Base-by-base conservation (phyloP, 2,113 vertebrate genomes). In the Montifringilla adamsi region DNA sequence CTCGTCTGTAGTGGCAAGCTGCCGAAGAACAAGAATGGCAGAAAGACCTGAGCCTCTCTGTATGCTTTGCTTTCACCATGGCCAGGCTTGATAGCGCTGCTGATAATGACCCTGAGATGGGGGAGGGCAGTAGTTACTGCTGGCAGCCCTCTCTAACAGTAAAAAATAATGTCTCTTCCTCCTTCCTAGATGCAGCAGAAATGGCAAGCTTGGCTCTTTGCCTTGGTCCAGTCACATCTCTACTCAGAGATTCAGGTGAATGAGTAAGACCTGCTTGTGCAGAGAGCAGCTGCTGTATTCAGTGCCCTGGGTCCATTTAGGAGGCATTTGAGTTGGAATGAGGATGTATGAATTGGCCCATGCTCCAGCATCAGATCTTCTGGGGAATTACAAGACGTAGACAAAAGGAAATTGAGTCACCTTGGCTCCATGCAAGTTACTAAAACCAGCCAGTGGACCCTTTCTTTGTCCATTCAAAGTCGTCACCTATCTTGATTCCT, bases 171-270 rank as follows among this genome's bases (percentile, higher is more conserved):
- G 37, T 69, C 50, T 86, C 86, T 83, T 92, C 64, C 72, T 81
- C 76, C 56, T 95, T 88, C 72, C 46, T 66, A 64, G 80, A 77
- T 80, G 87, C 76, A 89, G 89, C 79, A 66, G 50, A 85, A 92
- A 70, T 77, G 83, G 68, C 53, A 95, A 74, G n/a, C 75, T 92
- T 95, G 93, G 87, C 83, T 74, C 64, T 77, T 69, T 81, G 89
- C 91, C 93, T 84, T 62, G 46, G 59, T 41, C 72, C 73, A 58
- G 87, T 35, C 73, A 55, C 46, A 50, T 66, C 63, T 77, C 59
- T 67, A 23, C 80, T 87, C 59, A 84, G 82, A 92, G 39, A 73
- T 89, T 52, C 49, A 89, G 59, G 50, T 95, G 84, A 94, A 91
- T 89, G 80, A 89, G 12, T 77, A 66, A 84, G 68, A 83, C 13